phyloP scores from a whole-genome alignment of 2,888 invertebrate species.

The Alviniconcha strummeri region DNA sequence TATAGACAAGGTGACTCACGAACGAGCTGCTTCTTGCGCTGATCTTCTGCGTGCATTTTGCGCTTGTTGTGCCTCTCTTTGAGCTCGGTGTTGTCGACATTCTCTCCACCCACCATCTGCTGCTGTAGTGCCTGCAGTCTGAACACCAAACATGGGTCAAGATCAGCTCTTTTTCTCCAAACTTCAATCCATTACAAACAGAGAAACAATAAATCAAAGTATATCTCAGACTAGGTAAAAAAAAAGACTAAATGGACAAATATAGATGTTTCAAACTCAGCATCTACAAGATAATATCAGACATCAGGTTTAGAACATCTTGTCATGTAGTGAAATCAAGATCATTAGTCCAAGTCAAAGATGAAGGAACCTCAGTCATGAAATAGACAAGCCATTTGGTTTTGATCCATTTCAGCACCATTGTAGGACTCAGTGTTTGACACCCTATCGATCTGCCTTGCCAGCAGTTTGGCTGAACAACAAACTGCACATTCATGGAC shows the following conservation, averaged over 20 bases:
- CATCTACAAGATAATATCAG: no score
- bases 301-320: no score
- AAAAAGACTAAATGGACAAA: neutral
- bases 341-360: no score
- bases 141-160: neutral
- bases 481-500: no score
- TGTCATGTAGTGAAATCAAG: no score
- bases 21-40: constrained; percentile 52
- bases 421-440: no score
- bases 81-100: constrained; percentile 82
- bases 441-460: no score
- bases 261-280: no score
- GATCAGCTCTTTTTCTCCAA: neutral
- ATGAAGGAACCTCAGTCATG: no score
- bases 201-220: neutral
- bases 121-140: constrained; percentile 81
- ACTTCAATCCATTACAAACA: neutral
- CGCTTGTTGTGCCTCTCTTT: constrained; percentile 82
- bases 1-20: neutral
- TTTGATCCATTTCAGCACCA: no score
- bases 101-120: constrained; percentile 87
- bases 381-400: no score
- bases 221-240: neutral
- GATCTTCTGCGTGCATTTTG: constrained; percentile 82
- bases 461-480: no score